Evolutionary conservation across 2,888 invertebrate genomes (phyloP).

Genomic region (Heliconius cydno): DNA sequence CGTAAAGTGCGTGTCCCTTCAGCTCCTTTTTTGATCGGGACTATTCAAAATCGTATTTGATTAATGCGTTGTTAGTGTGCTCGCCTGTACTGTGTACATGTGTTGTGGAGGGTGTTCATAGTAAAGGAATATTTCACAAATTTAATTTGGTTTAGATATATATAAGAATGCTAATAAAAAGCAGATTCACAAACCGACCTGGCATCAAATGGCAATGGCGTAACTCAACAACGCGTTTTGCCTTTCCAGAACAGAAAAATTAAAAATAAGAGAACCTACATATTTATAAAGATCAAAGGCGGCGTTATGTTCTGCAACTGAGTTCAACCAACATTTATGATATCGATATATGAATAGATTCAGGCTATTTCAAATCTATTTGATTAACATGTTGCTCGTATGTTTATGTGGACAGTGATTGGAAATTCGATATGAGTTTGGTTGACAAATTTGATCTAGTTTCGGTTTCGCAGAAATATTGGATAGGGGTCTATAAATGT

Average conservation of each 20-base stretch:
- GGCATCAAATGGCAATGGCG: too few species aligned
- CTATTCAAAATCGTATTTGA: slow-evolving; percentile 44
- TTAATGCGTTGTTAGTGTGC: slow-evolving; percentile 40
- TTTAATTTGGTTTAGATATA: too few species aligned
- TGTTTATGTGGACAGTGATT: slow-evolving; percentile 24
- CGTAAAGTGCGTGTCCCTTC: slow-evolving; percentile 72
- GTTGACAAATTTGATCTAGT: slow-evolving; percentile 22
- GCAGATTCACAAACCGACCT: too few species aligned
- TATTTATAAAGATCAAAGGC: not conserved
- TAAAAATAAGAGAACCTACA: too few species aligned
- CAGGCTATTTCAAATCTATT: slow-evolving; percentile 31
- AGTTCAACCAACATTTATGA: too few species aligned
- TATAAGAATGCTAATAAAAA: too few species aligned
- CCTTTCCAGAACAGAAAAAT: too few species aligned
- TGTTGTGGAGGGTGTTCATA: not conserved
- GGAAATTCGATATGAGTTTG: slow-evolving; percentile 14
- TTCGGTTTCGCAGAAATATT: slow-evolving; percentile 15
- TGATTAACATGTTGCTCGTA: slow-evolving; percentile 44
- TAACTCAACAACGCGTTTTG: too few species aligned
- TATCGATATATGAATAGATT: not conserved
- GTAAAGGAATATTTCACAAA: not conserved
- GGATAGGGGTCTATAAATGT: not conserved
- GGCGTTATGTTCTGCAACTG: not conserved
- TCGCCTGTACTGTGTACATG: not conserved
- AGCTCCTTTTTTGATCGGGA: slow-evolving; percentile 62